Base-by-base conservation (phyloP, 2,888 invertebrate species). In the Octonoba sinensis region DNA sequence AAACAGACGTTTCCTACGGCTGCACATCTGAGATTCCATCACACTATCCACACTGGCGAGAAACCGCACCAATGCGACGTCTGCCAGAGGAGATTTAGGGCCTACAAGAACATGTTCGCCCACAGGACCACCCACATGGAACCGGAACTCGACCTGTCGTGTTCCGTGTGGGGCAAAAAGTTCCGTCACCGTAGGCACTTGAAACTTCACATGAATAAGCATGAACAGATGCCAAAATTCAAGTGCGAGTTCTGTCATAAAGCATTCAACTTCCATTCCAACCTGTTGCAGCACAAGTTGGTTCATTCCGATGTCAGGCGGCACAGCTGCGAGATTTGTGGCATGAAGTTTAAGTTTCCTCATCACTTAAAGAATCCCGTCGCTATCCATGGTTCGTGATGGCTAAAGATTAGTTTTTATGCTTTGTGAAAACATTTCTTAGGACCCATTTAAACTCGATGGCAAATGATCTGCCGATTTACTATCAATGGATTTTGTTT, bases 81-180 rank as follows among this genome's bases (percentile, higher is more conserved):
- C n/a, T n/a, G n/a, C n/a, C n/a, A n/a, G n/a, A n/a, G n/a, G n/a
- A n/a, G 4, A n/a, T 57, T 22, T 12, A 20, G 4, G 13, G 16
- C 18, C 57, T 18, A n/a, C 18, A 57, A 12, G 57, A 16, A 12
- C 57, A 18, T 1, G 1, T 16, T n/a, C 13, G 12, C 18, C 1
- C 1, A 1, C 57, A 16, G 13, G 18, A 22, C 1, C 57, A 22
- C 1, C 13, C 13, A n/a, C 1, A n/a, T 3, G 12, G 20, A 4
- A n/a, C 57, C n/a, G 4, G 27, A 51, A 18, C 8, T 20, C 1
- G 27, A 11, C 4, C 54, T 67, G 51, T 22, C 67, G 1, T 67
- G 67, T 18, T 49, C 51, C n/a, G 27, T 27, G n/a, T 67, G 67
- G 27, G 67, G 54, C 51, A 67, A 51, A 13, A 67, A 67, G 36